Conservation (phyloP, 2,888 invertebrate species). For the Xylocampa areola region DNA sequence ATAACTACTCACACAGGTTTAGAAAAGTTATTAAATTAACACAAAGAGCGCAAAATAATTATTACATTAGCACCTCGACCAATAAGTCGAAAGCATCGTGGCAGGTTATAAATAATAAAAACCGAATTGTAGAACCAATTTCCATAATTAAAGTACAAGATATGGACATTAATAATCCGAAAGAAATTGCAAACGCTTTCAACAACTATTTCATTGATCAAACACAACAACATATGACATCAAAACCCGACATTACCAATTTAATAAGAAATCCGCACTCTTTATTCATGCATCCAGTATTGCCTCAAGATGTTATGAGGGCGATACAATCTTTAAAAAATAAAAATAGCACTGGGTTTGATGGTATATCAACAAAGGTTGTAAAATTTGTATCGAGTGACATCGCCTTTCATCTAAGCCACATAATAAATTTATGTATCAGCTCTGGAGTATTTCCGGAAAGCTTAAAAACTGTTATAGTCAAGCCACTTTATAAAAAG, state of each 20-base stretch:
- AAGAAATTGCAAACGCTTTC: conserved; percentile 8
- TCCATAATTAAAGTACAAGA: not conserved
- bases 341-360: conserved; percentile 1
- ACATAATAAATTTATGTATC: not conserved
- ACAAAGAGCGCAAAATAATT: no score
- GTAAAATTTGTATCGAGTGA: conserved; percentile 2
- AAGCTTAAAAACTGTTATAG: not conserved
- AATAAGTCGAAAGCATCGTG: no score
- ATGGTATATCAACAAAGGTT: conserved; percentile 4
- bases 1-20: no score
- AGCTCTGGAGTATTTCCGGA: conserved; percentile 1
- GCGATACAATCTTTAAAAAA: conserved; percentile 9
- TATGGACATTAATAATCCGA: not conserved
- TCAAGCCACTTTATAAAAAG: conserved; percentile 2
- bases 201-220: conserved; percentile 6
- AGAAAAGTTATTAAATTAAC: no score
- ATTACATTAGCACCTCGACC: no score
- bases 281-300: conserved; percentile 10
- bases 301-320: conserved; percentile 5
- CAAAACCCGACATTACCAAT: not conserved
- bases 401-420: not conserved
- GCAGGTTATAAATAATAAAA: conserved; percentile 6
- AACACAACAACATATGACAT: not conserved
- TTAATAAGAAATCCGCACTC: conserved; percentile 6
- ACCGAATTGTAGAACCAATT: conserved; percentile 6